Evolutionary conservation across 2,888 invertebrate genomes (phyloP).

Genomic region (Watsonalla cultraria): DNA sequence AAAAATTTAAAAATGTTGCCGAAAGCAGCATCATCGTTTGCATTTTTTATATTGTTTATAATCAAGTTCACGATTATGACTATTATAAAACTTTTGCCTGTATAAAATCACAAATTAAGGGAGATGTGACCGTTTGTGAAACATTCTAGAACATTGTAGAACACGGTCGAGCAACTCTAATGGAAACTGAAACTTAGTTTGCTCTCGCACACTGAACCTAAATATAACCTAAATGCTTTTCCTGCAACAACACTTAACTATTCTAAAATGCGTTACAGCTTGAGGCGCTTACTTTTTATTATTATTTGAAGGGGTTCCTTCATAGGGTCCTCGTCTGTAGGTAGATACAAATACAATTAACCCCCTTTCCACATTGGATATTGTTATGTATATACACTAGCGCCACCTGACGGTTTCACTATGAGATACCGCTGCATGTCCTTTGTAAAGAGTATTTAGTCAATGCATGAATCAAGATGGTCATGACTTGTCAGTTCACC

Average conservation of each 20-base stretch:
- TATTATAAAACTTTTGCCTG: constrained; percentile 20
- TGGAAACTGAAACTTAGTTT: constrained; percentile 32
- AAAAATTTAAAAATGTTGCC: not conserved
- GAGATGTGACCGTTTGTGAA: constrained; percentile 19
- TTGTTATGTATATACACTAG: too few species aligned
- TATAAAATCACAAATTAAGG: constrained; percentile 21
- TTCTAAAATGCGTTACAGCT: not conserved
- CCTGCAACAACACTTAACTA: constrained; percentile 6
- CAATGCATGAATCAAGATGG: too few species aligned
- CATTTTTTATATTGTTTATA: constrained; percentile 1
- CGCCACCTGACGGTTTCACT: too few species aligned
- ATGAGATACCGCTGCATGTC: too few species aligned
- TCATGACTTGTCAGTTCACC: too few species aligned
- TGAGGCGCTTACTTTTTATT: not conserved
- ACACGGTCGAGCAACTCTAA: constrained; percentile 26
- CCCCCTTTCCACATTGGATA: too few species aligned
- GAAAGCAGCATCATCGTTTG: not conserved
- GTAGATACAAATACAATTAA: not conserved
- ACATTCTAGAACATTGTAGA: constrained; percentile 14
- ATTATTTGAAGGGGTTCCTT: not conserved
- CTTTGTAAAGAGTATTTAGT: too few species aligned
- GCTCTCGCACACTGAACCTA: constrained; percentile 10
- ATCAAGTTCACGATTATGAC: constrained; percentile 14
- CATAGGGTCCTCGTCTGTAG: too few species aligned
- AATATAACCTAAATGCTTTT: constrained; percentile 23